Base-by-base conservation (phyloP, 2,113 vertebrate genomes). In the Diglossa brunneiventris region DNA sequence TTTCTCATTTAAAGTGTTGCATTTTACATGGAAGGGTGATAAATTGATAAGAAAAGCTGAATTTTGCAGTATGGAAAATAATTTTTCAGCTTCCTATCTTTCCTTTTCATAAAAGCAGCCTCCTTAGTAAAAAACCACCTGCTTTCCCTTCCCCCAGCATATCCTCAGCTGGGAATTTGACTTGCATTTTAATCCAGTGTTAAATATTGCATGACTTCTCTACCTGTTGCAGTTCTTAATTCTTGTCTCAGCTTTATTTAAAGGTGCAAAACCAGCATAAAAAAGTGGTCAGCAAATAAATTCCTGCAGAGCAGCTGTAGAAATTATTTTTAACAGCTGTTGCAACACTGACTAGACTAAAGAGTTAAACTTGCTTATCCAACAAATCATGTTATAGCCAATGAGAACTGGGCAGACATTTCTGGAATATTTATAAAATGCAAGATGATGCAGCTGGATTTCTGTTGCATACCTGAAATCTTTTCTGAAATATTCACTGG, bases 291-390 rank as follows among this genome's bases (percentile, higher is more conserved):
- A 92, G 87, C 94, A 95, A 62, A 92, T 94, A 95, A 96, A 98
- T 98, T 98, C 96, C 89, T 97, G 61, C 46, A 89, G 94, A 98
- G 90, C 98, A 98, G 93, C 97, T 98, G 98, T 95, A 78, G 92
- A 91, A 96, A 91, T 96, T 97, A 83, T 96, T 53, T 94, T 89
- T 92, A 97, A 97, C 98, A 98, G 96, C 97, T 98, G 97, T 95
- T 97, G 37, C 92, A 96, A 92, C 84, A 83, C 90, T 93, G 83
- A 87, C 89, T 69, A 35, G 83, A 89, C 91, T 67, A 27, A 91
- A 92, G 93, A 97, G 86, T 97, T 97, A 89, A 96, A 95, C 74
- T 96, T 96, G 96, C 94, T 96, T 96, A 92, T 72, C 84, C 87
- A 92, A 72, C 94, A 94, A 96, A 81, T 96, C 73, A 47, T 92